Conservation (phyloP, 2,113 vertebrate species). For the Pollachius pollachius region DNA sequence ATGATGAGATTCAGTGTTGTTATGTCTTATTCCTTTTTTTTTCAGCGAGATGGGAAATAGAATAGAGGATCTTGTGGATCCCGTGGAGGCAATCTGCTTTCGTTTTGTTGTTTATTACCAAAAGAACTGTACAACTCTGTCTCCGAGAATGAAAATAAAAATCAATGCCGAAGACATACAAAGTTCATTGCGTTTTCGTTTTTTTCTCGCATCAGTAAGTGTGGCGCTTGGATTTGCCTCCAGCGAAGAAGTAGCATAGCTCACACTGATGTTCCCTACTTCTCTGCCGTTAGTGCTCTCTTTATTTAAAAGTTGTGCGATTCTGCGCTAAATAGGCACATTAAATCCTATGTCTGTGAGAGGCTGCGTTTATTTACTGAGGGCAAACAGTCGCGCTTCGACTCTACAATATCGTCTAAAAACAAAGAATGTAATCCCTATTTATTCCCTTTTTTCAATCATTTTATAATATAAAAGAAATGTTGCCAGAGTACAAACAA, state of each 20-base stretch:
- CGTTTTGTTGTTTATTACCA: slow-evolving; percentile 28
- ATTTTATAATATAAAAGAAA: too few relatives aligned
- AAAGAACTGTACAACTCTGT: slow-evolving; percentile 31
- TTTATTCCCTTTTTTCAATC: too few relatives aligned
- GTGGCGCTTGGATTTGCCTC: slow-evolving; percentile 41
- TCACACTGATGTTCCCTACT: slow-evolving; percentile 60
- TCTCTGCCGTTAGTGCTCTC: slow-evolving; percentile 34
- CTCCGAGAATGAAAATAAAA: slow-evolving; percentile 30
- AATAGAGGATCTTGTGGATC: slow-evolving; percentile 1
- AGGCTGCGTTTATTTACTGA: slow-evolving; percentile 50
- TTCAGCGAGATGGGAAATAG: too few relatives aligned
- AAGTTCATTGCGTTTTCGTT: slow-evolving; percentile 46
- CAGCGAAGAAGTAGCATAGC: slow-evolving; percentile 67
- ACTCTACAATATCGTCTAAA: slow-evolving; percentile 29
- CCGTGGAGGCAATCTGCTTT: slow-evolving; percentile 35
- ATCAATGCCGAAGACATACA: slow-evolving; percentile 27
- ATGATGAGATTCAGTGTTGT: slow-evolving; percentile 62
- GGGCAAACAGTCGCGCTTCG: slow-evolving; percentile 38
- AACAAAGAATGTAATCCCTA: slow-evolving; percentile 1
- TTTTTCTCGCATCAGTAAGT: slow-evolving; percentile 59
- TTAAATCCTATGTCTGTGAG: slow-evolving; percentile 59
- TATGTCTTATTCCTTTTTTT: slow-evolving; percentile 31
- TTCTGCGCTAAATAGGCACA: slow-evolving; percentile 63
- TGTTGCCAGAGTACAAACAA: too few relatives aligned
- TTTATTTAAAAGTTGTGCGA: slow-evolving; percentile 63